phyloP scores from a whole-genome alignment of 2,888 invertebrate species.

The Eristalis tenax region DNA sequence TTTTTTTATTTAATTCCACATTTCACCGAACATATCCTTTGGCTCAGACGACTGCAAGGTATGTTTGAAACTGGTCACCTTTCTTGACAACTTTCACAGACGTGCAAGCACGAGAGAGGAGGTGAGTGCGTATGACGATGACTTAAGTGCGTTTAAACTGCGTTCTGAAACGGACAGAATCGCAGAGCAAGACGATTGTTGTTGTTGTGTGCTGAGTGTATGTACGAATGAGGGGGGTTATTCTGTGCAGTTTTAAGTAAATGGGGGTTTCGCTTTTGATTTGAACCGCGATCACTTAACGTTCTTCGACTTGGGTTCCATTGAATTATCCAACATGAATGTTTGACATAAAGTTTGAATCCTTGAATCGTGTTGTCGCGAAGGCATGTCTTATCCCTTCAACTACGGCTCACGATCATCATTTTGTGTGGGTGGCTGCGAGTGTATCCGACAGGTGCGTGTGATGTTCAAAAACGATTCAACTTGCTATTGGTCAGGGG shows the following conservation, averaged over 20 bases:
- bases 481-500: constrained; percentile 1
- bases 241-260: constrained; percentile 5
- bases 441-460: constrained; percentile 64
- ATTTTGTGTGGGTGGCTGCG: neutral
- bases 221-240: neutral
- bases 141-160: neutral
- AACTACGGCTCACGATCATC: neutral
- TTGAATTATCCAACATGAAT: constrained; percentile 56
- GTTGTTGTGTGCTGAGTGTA: neutral
- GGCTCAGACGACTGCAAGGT: constrained; percentile 4
- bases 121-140: constrained; percentile 4
- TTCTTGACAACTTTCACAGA: neutral
- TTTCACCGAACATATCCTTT: constrained; percentile 10
- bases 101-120: neutral
- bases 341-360: constrained; percentile 18
- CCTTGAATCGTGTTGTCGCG: constrained; percentile 20
- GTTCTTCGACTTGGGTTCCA: constrained; percentile 37
- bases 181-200: neutral
- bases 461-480: no score
- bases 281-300: constrained; percentile 44
- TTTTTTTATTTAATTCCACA: constrained; percentile 11
- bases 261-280: constrained; percentile 19
- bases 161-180: neutral
- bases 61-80: neutral
- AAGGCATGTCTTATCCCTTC: constrained; percentile 46